Percentiles rank a stretch among this genome's conserved stretches.
Conservation (phyloP, 2,888 invertebrate species). For the Lycocerus yunnanus region DNA sequence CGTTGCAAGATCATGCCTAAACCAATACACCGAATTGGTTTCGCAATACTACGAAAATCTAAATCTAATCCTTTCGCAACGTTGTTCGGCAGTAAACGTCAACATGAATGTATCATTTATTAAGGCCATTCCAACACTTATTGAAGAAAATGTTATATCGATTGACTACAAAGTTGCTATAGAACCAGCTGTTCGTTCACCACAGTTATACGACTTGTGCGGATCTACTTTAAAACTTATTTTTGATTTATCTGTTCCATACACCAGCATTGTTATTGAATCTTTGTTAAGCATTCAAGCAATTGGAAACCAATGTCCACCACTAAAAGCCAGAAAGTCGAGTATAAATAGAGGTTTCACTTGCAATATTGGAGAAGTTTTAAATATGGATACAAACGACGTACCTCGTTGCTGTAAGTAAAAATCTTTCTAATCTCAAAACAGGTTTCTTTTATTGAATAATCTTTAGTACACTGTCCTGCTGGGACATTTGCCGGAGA, state of each 20-base stretch:
- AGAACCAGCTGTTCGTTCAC: constrained; percentile 85
- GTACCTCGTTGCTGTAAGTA: constrained; percentile 89
- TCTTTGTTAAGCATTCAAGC: constrained; percentile 86
- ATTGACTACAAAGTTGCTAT: constrained; percentile 90
- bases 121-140: constrained; percentile 75
- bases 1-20: constrained; percentile 80
- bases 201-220: constrained; percentile 91
- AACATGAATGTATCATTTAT: constrained; percentile 93
- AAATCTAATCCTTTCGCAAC: constrained; percentile 82
- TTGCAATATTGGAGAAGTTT: constrained; percentile 90
- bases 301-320: constrained; percentile 92
- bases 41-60: constrained; percentile 80
- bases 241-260: constrained; percentile 91
- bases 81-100: constrained; percentile 93
- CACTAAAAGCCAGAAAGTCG: constrained; percentile 83
- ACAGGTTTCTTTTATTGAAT: constrained; percentile 5
- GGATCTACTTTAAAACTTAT: constrained; percentile 92
- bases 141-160: constrained; percentile 87
- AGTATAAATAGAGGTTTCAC: constrained; percentile 88
- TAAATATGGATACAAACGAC: constrained; percentile 90
- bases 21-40: constrained; percentile 82
- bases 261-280: constrained; percentile 88
- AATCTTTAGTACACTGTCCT: constrained; percentile 85
- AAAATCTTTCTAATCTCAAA: constrained; percentile 10
- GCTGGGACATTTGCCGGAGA: constrained; percentile 93